phyloP scores from a whole-genome alignment of 2,797 vertebrate species.

The Propithecus deckenii region DNA sequence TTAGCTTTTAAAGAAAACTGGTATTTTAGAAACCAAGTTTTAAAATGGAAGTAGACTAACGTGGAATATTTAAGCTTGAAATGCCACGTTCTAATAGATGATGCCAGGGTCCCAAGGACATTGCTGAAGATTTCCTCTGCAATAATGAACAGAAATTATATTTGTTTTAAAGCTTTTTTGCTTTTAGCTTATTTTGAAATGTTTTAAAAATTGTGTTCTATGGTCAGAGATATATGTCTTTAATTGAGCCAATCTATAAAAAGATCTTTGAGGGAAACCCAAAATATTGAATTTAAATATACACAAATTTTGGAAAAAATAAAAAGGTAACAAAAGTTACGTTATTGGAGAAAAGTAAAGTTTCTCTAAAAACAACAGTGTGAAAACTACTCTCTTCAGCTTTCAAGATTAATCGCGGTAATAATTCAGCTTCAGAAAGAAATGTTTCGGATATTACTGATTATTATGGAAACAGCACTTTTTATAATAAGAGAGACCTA shows the following conservation, averaged over 20 bases:
- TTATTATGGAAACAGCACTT: background rate
- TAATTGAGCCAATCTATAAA: background rate
- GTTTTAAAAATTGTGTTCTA: background rate
- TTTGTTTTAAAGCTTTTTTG: background rate
- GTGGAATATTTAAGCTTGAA: background rate
- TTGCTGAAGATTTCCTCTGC: background rate
- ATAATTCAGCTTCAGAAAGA: background rate
- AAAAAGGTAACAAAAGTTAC: background rate
- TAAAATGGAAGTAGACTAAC: background rate
- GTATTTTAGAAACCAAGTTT: constrained; percentile 38
- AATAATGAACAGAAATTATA: background rate
- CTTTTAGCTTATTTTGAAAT: constrained; percentile 21
- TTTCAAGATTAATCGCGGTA: background rate
- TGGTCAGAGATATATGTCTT: background rate
- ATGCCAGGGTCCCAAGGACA: background rate
- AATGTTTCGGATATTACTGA: background rate
- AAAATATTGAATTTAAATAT: background rate
- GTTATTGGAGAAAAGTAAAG: background rate
- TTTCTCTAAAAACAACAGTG: background rate
- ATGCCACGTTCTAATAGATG: background rate
- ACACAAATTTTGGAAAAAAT: background rate
- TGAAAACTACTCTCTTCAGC: background rate
- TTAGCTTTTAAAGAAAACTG: constrained; percentile 45
- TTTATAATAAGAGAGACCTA: background rate
- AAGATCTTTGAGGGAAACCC: background rate